Conservation (phyloP, 2,113 vertebrate genomes). For the Alosa alosa region DNA sequence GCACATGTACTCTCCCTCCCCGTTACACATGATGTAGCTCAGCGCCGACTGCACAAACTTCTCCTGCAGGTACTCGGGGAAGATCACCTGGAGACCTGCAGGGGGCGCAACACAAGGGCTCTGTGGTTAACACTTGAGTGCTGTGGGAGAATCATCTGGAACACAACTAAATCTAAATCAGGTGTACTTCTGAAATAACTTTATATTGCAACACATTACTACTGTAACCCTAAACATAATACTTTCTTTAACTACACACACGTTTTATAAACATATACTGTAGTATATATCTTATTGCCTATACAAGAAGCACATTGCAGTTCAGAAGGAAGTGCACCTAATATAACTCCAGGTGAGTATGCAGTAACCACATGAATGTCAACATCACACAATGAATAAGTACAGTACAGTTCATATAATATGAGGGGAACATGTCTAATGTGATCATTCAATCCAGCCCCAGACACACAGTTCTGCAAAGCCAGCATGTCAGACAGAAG, state of each 20-base stretch:
- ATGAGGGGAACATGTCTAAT: neutral
- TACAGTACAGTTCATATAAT: neutral
- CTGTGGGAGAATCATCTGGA: neutral
- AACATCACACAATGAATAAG: neutral
- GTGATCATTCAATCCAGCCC: neutral
- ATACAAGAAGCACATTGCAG: too few species aligned
- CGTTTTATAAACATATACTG: too few species aligned
- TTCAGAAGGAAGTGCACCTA: too few species aligned
- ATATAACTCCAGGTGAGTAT: too few species aligned
- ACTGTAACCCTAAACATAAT: too few species aligned
- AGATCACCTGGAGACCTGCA: constrained; percentile 96
- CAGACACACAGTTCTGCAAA: too few species aligned
- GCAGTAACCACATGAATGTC: too few species aligned
- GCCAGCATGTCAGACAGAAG: neutral
- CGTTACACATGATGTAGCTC: constrained; percentile 99
- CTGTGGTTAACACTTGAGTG: neutral
- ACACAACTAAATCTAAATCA: too few species aligned
- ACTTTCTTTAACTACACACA: too few species aligned
- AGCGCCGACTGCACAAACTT: constrained; percentile 98
- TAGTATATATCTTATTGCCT: too few species aligned
- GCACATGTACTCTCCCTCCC: constrained; percentile 94
- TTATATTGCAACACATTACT: too few species aligned
- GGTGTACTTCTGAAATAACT: too few species aligned
- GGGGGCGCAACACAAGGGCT: constrained; percentile 37
- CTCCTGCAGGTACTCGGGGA: constrained; percentile 97